phyloP scores from a whole-genome alignment of 2,113 vertebrate genomes.

The Isurus oxyrinchus region DNA sequence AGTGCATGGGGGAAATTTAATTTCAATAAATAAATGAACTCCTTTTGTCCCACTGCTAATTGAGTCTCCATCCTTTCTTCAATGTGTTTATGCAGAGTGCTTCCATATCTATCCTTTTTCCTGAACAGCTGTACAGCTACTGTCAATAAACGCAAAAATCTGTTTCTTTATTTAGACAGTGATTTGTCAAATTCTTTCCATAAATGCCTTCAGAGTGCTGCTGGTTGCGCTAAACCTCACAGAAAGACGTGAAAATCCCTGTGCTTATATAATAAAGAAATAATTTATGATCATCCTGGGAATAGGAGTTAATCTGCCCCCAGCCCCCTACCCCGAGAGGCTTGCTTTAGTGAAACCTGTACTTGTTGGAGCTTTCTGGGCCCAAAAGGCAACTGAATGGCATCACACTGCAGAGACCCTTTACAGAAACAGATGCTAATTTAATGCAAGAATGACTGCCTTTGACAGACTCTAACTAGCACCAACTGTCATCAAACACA shows the following conservation, averaged over 20 bases:
- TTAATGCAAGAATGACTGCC: slow-evolving; percentile 55
- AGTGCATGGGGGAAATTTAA: neutral
- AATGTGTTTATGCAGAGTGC: neutral
- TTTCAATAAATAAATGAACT: slow-evolving; percentile 17
- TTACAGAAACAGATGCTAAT: slow-evolving; percentile 55
- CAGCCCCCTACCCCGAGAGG: slow-evolving; percentile 44
- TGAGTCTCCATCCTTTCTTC: neutral
- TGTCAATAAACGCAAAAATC: slow-evolving; percentile 19
- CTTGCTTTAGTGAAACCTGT: slow-evolving; percentile 46
- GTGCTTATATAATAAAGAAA: slow-evolving; percentile 68
- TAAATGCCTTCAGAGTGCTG: slow-evolving; percentile 48
- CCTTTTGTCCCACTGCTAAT: neutral
- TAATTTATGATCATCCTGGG: slow-evolving; percentile 73
- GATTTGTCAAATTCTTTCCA: slow-evolving; percentile 33
- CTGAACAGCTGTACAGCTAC: slow-evolving; percentile 40
- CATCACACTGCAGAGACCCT: slow-evolving; percentile 52
- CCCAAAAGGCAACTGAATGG: slow-evolving; percentile 52
- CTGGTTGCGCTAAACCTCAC: slow-evolving; percentile 58
- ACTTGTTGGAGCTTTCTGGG: slow-evolving; percentile 47
- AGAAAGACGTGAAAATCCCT: slow-evolving; percentile 57
- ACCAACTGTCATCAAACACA: neutral
- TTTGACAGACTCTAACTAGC: slow-evolving; percentile 52
- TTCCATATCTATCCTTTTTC: slow-evolving; percentile 38
- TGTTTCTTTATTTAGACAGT: slow-evolving; percentile 30
- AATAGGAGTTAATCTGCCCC: slow-evolving; percentile 66